A percentile compares a stretch with the other conserved stretches of the same genome.
phyloP scores from a whole-genome alignment of 2,888 invertebrate genomes.

The Ischnus inquisitorius region DNA sequence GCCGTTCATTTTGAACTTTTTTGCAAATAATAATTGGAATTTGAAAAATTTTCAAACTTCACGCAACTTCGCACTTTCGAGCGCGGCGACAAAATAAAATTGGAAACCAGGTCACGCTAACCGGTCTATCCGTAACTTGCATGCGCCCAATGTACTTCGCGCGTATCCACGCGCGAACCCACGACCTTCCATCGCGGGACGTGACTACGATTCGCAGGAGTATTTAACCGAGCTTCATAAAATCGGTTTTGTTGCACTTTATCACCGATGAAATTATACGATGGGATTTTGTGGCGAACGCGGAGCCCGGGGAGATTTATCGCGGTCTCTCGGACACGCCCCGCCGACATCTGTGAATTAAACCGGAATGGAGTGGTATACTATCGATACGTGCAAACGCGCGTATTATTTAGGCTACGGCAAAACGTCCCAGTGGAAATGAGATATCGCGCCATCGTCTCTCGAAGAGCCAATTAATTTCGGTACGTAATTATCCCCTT shows the following conservation, averaged over 20 bases:
- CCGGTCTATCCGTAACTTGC: conserved; percentile 15
- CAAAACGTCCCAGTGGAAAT: background rate
- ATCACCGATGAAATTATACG: conserved; percentile 54
- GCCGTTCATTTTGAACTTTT: too few species aligned
- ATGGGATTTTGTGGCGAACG: conserved; percentile 18
- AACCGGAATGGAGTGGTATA: conserved; percentile 19
- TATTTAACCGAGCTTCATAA: conserved; percentile 12
- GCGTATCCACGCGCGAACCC: background rate
- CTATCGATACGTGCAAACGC: background rate
- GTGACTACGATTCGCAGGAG: background rate
- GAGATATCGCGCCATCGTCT: conserved; percentile 47
- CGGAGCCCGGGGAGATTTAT: conserved; percentile 22
- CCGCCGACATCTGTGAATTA: conserved; percentile 50
- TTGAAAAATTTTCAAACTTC: background rate
- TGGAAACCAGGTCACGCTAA: conserved; percentile 64
- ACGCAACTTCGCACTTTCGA: conserved; percentile 9
- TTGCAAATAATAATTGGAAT: too few species aligned
- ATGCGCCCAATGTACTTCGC: background rate
- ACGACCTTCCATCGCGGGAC: background rate
- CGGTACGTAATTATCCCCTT: conserved; percentile 13
- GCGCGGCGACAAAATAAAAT: conserved; percentile 50
- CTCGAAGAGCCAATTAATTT: conserved; percentile 44
- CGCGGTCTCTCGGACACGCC: conserved; percentile 17
- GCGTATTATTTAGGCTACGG: conserved; percentile 23
- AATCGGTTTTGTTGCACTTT: conserved; percentile 33